Evolutionary conservation across 2,113 vertebrate species (phyloP).

Genomic region (Rhegmatorhina hoffmannsi): DNA sequence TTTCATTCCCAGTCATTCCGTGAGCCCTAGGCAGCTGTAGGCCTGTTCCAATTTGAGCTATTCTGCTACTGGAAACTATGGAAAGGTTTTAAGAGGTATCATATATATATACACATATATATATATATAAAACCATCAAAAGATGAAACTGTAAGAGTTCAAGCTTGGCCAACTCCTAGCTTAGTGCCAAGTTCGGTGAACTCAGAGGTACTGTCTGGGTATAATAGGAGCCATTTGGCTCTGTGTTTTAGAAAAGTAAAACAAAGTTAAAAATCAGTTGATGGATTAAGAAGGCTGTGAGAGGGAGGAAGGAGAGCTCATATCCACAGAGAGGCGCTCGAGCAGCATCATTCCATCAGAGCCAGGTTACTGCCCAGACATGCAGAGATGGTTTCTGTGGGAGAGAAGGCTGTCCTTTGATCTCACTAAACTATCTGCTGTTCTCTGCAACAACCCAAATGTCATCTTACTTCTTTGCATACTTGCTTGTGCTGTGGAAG

Average conservation of each 20-base stretch:
- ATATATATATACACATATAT: not conserved
- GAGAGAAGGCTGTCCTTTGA: conserved; percentile 1
- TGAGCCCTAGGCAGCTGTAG: not conserved
- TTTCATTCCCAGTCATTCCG: not conserved
- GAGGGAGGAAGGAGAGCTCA: not conserved
- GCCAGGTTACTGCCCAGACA: not conserved
- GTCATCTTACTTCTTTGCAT: conserved; percentile 25
- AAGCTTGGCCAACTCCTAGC: not conserved
- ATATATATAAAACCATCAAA: not conserved
- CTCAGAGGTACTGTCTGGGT: not conserved
- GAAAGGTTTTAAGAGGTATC: not conserved
- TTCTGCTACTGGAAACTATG: not conserved
- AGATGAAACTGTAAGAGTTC: not conserved
- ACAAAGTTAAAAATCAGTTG: not conserved
- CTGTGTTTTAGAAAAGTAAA: not conserved
- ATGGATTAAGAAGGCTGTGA: not conserved
- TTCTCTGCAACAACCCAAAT: conserved; percentile 46
- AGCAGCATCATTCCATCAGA: not conserved
- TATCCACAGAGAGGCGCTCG: conserved; percentile 56
- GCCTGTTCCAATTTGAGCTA: not conserved
- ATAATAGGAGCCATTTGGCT: not conserved
- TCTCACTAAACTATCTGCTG: conserved; percentile 39
- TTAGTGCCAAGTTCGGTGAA: not conserved
- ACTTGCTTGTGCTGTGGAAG: conserved; percentile 7
- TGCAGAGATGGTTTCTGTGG: not conserved